Percentiles rank a stretch among this genome's conserved stretches.
Conservation (phyloP, 2,113 vertebrate genomes). For the Mirounga angustirostris region DNA sequence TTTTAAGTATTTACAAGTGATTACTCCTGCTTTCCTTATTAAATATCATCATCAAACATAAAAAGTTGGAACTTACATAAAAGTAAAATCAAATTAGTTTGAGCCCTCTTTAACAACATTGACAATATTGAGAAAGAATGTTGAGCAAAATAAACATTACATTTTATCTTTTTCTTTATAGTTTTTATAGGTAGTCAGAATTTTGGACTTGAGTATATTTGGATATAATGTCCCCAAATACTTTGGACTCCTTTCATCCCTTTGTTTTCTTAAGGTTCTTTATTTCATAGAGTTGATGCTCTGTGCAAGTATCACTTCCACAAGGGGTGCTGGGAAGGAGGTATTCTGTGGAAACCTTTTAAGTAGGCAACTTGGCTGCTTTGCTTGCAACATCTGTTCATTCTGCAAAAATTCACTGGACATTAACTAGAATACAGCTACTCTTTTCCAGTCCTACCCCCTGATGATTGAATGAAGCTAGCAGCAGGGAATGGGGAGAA, state of each 20-base stretch:
- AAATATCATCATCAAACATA: neutral
- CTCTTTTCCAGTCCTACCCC: fast-evolving
- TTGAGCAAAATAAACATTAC: neutral
- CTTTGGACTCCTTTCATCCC: neutral
- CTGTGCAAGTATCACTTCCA: neutral
- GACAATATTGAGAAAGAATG: constrained; percentile 22
- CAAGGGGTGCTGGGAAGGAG: neutral
- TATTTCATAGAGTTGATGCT: neutral
- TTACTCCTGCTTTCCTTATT: neutral
- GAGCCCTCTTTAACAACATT: neutral
- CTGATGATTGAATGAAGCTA: neutral
- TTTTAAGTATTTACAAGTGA: constrained; percentile 32
- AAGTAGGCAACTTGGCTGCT: neutral
- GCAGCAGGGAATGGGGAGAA: neutral
- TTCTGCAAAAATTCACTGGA: neutral
- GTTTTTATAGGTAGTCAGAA: neutral
- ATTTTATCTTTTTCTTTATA: neutral
- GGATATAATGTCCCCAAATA: neutral
- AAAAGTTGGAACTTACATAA: neutral
- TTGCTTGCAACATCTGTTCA: neutral
- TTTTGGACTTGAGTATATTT: neutral
- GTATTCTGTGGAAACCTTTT: neutral
- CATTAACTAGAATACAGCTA: neutral
- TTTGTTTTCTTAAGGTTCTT: neutral
- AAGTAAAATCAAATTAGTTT: constrained; percentile 11